These are phyloP conservation scores for Leptothorax acervorum DNA, from an alignment of 2,888 invertebrate genomes.

Conservation along the genomic window DNA sequence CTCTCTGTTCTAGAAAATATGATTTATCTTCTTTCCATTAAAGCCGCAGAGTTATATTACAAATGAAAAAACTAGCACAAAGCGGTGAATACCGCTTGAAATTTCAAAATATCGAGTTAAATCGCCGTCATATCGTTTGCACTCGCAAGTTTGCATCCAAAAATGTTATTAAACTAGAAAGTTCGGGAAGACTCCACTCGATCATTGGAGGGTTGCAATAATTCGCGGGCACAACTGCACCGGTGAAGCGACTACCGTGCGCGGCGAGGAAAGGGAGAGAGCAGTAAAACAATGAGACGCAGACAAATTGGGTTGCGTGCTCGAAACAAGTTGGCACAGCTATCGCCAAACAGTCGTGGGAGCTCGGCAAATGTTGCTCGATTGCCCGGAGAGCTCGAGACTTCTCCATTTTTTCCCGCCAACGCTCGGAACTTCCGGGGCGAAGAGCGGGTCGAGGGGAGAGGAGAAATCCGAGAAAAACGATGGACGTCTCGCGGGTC, in stretches of 20 bases:
- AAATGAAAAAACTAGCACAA: not conserved
- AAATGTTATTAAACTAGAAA: conserved; percentile 40
- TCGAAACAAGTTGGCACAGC: conserved; percentile 85
- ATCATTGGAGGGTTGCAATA: conserved; percentile 66
- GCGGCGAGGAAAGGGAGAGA: conserved; percentile 2
- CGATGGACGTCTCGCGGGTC: conserved; percentile 62
- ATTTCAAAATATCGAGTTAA: not conserved
- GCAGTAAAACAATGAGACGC: conserved; percentile 83
- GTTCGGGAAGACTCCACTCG: conserved; percentile 54
- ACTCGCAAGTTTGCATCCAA: not conserved
- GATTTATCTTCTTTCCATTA: not conserved
- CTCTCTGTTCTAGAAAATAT: not conserved
- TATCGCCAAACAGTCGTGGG: conserved; percentile 85
- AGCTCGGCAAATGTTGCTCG: conserved; percentile 82
- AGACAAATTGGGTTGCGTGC: conserved; percentile 85
- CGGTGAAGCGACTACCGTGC: conserved; percentile 46
- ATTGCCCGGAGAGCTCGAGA: conserved; percentile 70
- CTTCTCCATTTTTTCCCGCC: conserved; percentile 69
- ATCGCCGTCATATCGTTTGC: not conserved
- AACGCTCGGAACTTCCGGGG: conserved; percentile 49
- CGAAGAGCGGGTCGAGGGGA: conserved; percentile 24
- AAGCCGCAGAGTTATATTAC: not conserved
- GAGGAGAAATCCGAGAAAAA: conserved; percentile 67
- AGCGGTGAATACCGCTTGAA: no score
- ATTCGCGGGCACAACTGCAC: conserved; percentile 55